Conservation (phyloP, 2,113 vertebrate species). For the Heterochromis multidens region DNA sequence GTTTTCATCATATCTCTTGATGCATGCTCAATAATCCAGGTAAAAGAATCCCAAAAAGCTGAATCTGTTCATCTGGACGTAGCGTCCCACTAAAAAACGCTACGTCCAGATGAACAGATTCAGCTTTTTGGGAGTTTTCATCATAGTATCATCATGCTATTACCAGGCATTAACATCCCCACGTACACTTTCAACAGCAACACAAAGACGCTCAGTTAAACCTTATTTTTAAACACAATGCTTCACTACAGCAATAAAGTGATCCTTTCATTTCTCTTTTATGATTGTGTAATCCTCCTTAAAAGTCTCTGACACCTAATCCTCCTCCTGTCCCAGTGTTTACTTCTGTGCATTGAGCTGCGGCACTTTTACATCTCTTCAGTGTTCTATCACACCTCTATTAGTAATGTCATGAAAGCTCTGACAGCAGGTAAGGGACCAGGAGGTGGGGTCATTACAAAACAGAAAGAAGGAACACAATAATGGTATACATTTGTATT, state of each 20-base stretch:
- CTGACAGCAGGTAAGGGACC: neutral
- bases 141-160: no score
- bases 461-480: neutral
- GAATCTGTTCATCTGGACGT: no score
- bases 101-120: no score
- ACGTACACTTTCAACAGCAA: neutral
- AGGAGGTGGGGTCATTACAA: fast-evolving
- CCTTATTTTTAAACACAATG: neutral
- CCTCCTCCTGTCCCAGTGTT: neutral
- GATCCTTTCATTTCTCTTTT: neutral
- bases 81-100: no score
- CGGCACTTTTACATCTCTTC: neutral
- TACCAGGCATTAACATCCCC: neutral
- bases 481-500: no score
- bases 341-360: neutral
- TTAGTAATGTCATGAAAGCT: neutral
- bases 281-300: neutral
- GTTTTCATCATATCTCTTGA: no score
- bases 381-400: neutral
- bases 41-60: no score
- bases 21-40: no score
- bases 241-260: no score
- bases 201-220: neutral
- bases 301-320: neutral
- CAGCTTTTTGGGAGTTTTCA: no score